These are phyloP conservation scores for Oryzias woworae DNA, from an alignment of 2,113 vertebrate species.

Conservation along the genomic window DNA sequence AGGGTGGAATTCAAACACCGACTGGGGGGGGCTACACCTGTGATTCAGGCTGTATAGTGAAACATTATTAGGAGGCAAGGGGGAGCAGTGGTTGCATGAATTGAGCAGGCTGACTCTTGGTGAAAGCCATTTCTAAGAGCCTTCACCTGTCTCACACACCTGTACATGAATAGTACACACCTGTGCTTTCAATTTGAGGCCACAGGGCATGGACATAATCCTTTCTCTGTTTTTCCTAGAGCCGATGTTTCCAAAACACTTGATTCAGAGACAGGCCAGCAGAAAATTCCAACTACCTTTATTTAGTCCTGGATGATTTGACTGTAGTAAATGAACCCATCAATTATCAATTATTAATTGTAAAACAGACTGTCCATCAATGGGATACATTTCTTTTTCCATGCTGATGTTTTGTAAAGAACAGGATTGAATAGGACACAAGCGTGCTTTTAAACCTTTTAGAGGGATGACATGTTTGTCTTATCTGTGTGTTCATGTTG, in stretches of 20 bases:
- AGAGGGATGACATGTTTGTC: conserved; percentile 7
- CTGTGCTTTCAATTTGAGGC: conserved; percentile 39
- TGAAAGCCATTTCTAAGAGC: conserved; percentile 29
- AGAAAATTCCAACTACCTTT: conserved; percentile 41
- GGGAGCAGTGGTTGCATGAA: conserved; percentile 47
- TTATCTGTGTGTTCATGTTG: conserved; percentile 40
- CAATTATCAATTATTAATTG: conserved; percentile 37
- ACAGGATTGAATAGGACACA: not conserved
- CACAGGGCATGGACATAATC: conserved; percentile 34
- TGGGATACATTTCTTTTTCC: too few species aligned
- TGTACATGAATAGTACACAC: conserved; percentile 65
- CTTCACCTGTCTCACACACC: conserved; percentile 73
- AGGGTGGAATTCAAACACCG: conserved; percentile 68
- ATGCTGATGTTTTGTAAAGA: not conserved
- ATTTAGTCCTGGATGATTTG: conserved; percentile 38
- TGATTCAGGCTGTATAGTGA: conserved; percentile 11
- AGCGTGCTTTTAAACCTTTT: not conserved
- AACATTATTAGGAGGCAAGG: conserved; percentile 13
- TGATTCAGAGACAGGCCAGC: conserved; percentile 19
- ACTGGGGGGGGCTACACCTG: conserved; percentile 53
- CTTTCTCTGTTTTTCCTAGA: conserved; percentile 14
- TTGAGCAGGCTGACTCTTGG: conserved; percentile 34
- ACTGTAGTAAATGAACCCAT: conserved; percentile 30
- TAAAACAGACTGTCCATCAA: not conserved
- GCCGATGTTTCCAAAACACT: conserved; percentile 53